These are phyloP conservation scores for Zaprionus lachaisei DNA, from an alignment of 1,140 invertebrate genomes.

Conservation along the genomic window DNA sequence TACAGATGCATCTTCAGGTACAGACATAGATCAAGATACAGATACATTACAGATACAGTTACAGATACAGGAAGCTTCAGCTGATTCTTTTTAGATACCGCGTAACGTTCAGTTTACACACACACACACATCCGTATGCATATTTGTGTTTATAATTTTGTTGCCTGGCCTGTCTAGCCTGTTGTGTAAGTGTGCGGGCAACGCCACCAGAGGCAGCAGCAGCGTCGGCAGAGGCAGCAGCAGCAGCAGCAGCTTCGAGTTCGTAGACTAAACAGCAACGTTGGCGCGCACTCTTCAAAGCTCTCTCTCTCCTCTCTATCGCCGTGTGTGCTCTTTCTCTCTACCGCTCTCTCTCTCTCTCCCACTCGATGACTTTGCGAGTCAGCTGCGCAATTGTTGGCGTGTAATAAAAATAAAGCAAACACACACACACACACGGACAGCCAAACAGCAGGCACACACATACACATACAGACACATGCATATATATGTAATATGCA, in stretches of 20 bases:
- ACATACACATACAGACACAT: not conserved
- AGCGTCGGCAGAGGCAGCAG: not conserved
- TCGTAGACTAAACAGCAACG: conserved; percentile 61
- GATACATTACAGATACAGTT: not conserved
- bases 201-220: not conserved
- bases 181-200: conserved; percentile 52
- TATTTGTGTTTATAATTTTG: conserved; percentile 33
- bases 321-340: not conserved
- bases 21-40: not conserved
- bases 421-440: not conserved
- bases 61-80: not conserved
- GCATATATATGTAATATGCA: not conserved
- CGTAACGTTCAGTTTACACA: not conserved
- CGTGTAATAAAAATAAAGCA: conserved; percentile 33
- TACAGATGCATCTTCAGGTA: not conserved
- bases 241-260: conserved; percentile 57
- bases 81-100: conserved; percentile 2
- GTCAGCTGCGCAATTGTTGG: conserved; percentile 44
- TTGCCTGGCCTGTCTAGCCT: conserved; percentile 39
- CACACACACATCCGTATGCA: not conserved
- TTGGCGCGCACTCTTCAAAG: conserved; percentile 58
- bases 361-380: conserved; percentile 13
- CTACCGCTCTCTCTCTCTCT: not conserved
- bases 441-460: not conserved
- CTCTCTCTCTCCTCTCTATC: conserved; percentile 14